Conservation (phyloP, 2,888 invertebrate species). For the Cephus pygmeus region DNA sequence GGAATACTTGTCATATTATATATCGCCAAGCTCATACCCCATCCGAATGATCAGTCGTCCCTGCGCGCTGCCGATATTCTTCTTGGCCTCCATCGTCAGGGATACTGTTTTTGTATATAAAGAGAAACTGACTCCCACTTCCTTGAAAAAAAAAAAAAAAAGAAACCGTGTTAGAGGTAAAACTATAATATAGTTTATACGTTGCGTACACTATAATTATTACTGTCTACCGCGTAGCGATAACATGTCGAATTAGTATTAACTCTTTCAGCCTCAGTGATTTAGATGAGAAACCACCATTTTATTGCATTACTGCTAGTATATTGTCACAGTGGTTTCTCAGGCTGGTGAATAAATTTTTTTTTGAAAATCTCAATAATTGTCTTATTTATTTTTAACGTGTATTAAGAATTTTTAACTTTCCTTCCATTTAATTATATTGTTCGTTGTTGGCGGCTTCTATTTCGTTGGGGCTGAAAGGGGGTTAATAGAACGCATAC, state of each 20-base stretch:
- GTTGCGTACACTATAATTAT: conserved; percentile 45
- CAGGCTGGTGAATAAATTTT: not conserved
- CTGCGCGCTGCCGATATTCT: not conserved
- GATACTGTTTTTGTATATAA: not conserved
- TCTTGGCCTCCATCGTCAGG: not conserved
- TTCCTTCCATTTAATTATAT: not conserved
- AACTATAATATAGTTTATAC: conserved; percentile 44
- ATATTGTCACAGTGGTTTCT: not conserved
- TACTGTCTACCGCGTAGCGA: conserved; percentile 48
- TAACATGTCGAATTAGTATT: conserved; percentile 45
- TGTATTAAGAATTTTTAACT: not conserved
- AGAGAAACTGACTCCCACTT: not conserved
- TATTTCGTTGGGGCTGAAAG: not conserved
- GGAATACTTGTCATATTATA: conserved; percentile 56
- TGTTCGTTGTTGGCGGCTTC: not conserved
- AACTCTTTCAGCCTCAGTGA: conserved; percentile 18
- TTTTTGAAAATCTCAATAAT: not conserved
- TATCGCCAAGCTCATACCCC: conserved; percentile 26
- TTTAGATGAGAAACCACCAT: not conserved
- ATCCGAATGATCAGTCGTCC: conserved; percentile 1
- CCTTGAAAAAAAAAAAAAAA: conserved; percentile 8
- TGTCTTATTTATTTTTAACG: not conserved
- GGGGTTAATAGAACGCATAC: not conserved
- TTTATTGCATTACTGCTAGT: not conserved
- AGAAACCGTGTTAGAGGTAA: conserved; percentile 38